These are phyloP conservation scores for Lycia hirtaria DNA, from an alignment of 2,888 invertebrate genomes.

Conservation along the genomic window DNA sequence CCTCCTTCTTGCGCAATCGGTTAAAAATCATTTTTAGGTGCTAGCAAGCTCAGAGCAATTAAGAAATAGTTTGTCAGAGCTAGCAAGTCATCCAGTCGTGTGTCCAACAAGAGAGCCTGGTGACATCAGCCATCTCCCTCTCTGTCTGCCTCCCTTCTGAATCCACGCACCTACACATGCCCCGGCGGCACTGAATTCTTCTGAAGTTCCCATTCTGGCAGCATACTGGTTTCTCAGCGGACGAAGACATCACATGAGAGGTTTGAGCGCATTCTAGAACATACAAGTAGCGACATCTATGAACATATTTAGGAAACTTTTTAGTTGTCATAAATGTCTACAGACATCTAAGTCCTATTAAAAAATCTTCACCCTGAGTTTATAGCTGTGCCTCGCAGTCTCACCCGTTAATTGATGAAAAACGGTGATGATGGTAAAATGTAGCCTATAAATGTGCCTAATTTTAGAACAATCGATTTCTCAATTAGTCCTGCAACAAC, in stretches of 20 bases:
- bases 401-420: no score
- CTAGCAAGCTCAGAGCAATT: not conserved
- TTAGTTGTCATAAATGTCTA: not conserved
- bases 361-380: no score
- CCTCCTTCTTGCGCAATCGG: no score
- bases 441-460: no score
- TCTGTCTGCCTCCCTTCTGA: constrained; percentile 83
- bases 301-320: not conserved
- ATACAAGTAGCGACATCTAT: not conserved
- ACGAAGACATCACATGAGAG: constrained; percentile 67
- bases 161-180: constrained; percentile 87
- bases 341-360: no score
- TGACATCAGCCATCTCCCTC: constrained; percentile 63
- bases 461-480: no score
- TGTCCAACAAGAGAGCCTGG: constrained; percentile 54
- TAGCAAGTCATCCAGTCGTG: constrained; percentile 68
- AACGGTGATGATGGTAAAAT: no score
- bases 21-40: no score
- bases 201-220: constrained; percentile 88
- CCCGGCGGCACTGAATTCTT: constrained; percentile 86
- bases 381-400: no score
- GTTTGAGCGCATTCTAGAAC: constrained; percentile 87
- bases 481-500: no score
- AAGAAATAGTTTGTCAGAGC: no score
- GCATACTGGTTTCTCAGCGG: constrained; percentile 83